A percentile compares a stretch with the other conserved stretches of the same genome.
These are phyloP conservation scores for Drosophila carrolli DNA, from an alignment of 1,140 invertebrate genomes.

Conservation along the genomic window DNA sequence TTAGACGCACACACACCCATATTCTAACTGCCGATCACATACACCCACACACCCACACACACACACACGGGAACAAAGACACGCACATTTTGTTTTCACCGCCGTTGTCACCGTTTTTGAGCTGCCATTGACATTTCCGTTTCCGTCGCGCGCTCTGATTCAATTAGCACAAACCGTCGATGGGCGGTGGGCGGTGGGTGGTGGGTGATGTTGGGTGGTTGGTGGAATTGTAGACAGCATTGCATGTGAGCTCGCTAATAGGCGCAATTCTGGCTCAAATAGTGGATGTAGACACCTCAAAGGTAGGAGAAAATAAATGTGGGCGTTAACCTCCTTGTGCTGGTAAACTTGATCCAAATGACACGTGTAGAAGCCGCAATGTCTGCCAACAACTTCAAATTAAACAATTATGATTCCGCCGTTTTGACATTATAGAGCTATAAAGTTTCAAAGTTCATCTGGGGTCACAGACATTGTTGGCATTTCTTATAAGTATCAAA, in stretches of 20 bases:
- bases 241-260: conserved; percentile 39
- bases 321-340: background rate
- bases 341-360: conserved; percentile 2
- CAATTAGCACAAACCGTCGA: conserved; percentile 68
- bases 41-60: conserved; percentile 8
- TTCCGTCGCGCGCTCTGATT: conserved; percentile 68
- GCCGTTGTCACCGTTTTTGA: conserved; percentile 67
- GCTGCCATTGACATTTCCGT: conserved; percentile 78
- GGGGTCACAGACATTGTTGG: background rate
- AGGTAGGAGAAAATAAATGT: conserved; percentile 4
- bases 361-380: conserved; percentile 33
- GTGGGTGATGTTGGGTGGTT: background rate
- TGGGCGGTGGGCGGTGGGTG: conserved; percentile 4
- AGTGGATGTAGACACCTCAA: conserved; percentile 19
- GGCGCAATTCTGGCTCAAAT: conserved; percentile 21
- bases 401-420: conserved; percentile 37
- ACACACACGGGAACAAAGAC: conserved; percentile 9
- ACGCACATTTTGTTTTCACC: conserved; percentile 41
- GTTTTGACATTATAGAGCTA: conserved; percentile 23
- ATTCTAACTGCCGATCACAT: conserved; percentile 8
- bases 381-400: conserved; percentile 25
- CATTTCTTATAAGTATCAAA: background rate
- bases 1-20: conserved; percentile 50
- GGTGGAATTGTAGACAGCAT: conserved; percentile 23
- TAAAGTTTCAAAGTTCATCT: background rate